Evolutionary conservation across 92 coral and sea anemone genomes (phyloP), one percentile per base, ranked within the genome.

Genomic region (Porites divaricata): DNA sequence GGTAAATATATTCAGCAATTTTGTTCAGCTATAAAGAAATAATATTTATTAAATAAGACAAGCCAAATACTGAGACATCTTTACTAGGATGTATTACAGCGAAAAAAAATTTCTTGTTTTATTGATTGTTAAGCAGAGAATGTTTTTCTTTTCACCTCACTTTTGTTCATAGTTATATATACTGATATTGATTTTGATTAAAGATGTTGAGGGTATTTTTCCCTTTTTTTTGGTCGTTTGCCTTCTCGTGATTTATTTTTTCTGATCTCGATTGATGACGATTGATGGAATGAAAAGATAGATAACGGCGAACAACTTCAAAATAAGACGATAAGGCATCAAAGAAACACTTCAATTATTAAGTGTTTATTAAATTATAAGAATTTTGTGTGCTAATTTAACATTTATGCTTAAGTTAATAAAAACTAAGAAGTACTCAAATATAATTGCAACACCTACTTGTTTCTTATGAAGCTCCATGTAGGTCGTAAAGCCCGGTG

Each of bases 401-500:
- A 66, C 70, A 66, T 14, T 1, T 35, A 25, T 4, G 17, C 48
- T 66, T 21, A 16, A 24, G 12, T 35, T 11, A 54, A 45, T 45
- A 16, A 51, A 71, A 49, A 45, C 6, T 20, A n/a, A 9, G 4
- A 23, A 1, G 14, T 8, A 20, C 63, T 35, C 26, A 74, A 51
- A 12, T 28, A 13, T 19, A 28, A 16, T 11, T 23, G 8, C 50
- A 35, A 35, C 9, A 72, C 63, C 6, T 49, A 92, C 98, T 95
- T 92, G 75, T 85, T 76, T 67, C 67, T 91, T 86, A 51, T 88
- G 90, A 9, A 94, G 89, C 53, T 92, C 98, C 92, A 94, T 92
- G 63, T 94, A 94, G n/a, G 98, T 91, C 15, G 95, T 93, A 71
- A 94, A 94, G 1, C 98, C 98, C 7, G 98, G 98, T 5, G 98